Evolutionary conservation across 2,113 vertebrate species (phyloP).

Genomic region (Verasper variegatus): DNA sequence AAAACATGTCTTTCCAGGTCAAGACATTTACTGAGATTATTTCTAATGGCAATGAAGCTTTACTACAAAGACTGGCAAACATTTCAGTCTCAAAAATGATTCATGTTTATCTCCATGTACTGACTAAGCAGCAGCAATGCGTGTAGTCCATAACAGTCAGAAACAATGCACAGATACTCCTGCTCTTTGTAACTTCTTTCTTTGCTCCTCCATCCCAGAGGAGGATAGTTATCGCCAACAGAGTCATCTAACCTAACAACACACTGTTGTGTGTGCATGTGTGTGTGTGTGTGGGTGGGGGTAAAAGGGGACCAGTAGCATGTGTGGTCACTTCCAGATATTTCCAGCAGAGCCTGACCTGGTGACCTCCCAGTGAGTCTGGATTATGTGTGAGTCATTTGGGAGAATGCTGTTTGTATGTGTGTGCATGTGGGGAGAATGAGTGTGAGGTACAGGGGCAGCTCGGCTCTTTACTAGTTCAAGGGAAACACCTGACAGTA

Average conservation of each 20-base stretch:
- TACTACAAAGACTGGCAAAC: neutral
- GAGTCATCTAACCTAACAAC: conserved; percentile 51
- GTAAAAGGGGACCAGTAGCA: conserved; percentile 73
- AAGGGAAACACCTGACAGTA: conserved; percentile 67
- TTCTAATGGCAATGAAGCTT: neutral
- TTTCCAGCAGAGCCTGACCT: conserved; percentile 74
- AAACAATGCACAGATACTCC: conserved; percentile 1
- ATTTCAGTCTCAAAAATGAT: neutral
- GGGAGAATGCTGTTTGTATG: conserved; percentile 41
- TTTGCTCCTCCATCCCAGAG: conserved; percentile 30
- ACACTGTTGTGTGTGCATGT: conserved; percentile 24
- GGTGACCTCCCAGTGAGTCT: conserved; percentile 72
- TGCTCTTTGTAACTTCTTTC: conserved; percentile 33
- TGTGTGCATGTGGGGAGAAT: conserved; percentile 27
- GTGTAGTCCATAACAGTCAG: conserved; percentile 2
- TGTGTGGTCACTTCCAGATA: conserved; percentile 76
- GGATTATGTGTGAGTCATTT: conserved; percentile 72
- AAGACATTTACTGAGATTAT: neutral
- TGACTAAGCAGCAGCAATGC: conserved; percentile 13
- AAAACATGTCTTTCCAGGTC: neutral
- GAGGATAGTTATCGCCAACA: conserved; percentile 35
- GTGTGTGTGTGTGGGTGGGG: conserved; percentile 17
- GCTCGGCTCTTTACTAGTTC: conserved; percentile 50
- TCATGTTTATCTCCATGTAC: neutral
- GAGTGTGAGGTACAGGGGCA: conserved; percentile 51